phyloP scores from a whole-genome alignment of 2,113 vertebrate species.

The Sakesphorus luctuosus region DNA sequence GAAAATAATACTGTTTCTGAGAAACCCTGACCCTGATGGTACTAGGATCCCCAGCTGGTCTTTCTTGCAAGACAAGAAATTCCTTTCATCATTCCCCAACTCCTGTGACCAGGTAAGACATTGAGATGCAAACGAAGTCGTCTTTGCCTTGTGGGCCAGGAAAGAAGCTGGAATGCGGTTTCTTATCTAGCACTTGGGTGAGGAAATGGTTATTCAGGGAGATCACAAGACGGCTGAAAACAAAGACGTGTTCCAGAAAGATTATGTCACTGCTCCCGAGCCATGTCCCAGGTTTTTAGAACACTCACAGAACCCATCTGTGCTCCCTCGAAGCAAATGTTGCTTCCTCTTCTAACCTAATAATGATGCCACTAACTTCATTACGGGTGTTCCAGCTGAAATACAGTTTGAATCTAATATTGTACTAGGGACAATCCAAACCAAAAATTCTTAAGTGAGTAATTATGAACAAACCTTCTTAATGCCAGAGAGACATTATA shows the following conservation, averaged over 20 bases:
- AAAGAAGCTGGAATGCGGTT: slow-evolving; percentile 38
- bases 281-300: not conserved
- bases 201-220: slow-evolving; percentile 26
- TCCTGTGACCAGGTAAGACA: slow-evolving; percentile 22
- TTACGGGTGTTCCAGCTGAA: not conserved
- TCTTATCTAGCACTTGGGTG: slow-evolving; percentile 34
- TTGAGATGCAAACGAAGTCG: slow-evolving; percentile 33
- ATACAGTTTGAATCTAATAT: not conserved
- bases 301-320: not conserved
- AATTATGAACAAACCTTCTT: fast-evolving
- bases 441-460: not conserved
- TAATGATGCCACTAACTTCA: not conserved
- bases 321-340: not conserved
- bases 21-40: not conserved
- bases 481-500: not conserved
- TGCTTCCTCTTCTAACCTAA: not conserved
- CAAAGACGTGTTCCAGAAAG: slow-evolving; percentile 5
- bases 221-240: slow-evolving; percentile 57
- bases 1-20: not conserved
- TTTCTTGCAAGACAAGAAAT: slow-evolving; percentile 6
- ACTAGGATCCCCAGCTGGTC: not conserved
- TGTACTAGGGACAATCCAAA: not conserved
- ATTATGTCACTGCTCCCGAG: not conserved
- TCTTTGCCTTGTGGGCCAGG: not conserved
- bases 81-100: slow-evolving; percentile 16